Percentiles rank a stretch among this genome's conserved stretches.
These are phyloP conservation scores for Burhinus oedicnemus DNA, from an alignment of 2,113 vertebrate species.

Conservation along the genomic window DNA sequence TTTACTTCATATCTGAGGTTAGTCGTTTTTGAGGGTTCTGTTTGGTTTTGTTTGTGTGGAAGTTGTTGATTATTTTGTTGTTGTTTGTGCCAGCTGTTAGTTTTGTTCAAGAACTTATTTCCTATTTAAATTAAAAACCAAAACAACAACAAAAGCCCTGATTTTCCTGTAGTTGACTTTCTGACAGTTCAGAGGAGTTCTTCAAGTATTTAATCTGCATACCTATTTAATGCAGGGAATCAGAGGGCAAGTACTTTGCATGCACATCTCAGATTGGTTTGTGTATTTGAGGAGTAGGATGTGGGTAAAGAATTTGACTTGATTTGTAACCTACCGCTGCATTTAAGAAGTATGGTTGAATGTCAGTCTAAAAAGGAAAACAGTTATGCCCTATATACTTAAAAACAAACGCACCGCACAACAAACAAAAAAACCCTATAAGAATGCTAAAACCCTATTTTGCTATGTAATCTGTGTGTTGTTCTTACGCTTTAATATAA, in stretches of 20 bases:
- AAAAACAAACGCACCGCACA: neutral
- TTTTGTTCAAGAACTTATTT: neutral
- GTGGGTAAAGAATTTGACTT: neutral
- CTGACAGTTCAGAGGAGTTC: neutral
- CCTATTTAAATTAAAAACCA: neutral
- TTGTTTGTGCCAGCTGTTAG: neutral
- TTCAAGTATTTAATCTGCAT: neutral
- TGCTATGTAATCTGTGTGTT: neutral
- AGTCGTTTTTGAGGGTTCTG: neutral
- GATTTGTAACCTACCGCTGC: neutral
- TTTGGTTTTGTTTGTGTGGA: neutral
- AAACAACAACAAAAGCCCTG: neutral
- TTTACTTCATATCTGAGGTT: constrained; percentile 98
- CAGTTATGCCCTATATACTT: neutral
- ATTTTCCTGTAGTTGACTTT: neutral
- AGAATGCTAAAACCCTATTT: neutral
- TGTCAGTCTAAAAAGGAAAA: neutral
- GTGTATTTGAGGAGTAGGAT: neutral
- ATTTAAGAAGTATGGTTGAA: neutral
- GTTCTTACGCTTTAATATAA: neutral
- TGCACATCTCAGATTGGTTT: neutral
- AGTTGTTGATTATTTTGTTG: neutral
- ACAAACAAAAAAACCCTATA: neutral
- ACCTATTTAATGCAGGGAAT: neutral
- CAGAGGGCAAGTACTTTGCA: neutral